Evolutionary conservation across 2,113 vertebrate genomes (phyloP).

Genomic region (Microtus ochrogaster): DNA sequence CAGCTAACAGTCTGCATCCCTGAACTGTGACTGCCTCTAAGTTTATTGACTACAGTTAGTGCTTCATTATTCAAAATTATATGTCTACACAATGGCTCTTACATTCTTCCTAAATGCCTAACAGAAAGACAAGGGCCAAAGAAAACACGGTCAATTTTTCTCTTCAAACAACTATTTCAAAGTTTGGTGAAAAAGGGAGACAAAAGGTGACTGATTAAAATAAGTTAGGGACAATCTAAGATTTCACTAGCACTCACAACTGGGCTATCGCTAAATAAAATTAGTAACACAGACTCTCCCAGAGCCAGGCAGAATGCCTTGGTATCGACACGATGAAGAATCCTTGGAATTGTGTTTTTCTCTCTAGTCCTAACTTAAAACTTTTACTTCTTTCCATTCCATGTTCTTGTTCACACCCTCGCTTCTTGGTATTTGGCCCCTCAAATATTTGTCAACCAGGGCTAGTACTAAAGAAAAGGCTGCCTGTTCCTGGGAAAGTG

Average conservation of each 20-base stretch:
- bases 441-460: slow-evolving; percentile 74
- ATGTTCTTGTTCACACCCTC: slow-evolving; percentile 62
- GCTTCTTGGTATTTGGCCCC: slow-evolving; percentile 72
- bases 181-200: neutral
- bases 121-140: neutral
- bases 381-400: slow-evolving; percentile 65
- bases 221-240: neutral
- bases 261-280: neutral
- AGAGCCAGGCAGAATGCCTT: neutral
- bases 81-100: neutral
- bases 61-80: neutral
- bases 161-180: slow-evolving; percentile 32
- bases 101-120: neutral
- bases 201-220: slow-evolving; percentile 52
- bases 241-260: neutral
- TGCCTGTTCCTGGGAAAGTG: slow-evolving; percentile 68
- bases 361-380: slow-evolving; percentile 58
- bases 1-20: neutral
- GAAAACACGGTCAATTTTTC: neutral
- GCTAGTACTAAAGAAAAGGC: slow-evolving; percentile 73
- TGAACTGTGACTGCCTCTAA: neutral
- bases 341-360: neutral
- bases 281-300: neutral
- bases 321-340: neutral
- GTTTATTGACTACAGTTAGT: neutral